Conservation (phyloP, 2,797 vertebrate genomes). For the Antennarius maculatus region DNA sequence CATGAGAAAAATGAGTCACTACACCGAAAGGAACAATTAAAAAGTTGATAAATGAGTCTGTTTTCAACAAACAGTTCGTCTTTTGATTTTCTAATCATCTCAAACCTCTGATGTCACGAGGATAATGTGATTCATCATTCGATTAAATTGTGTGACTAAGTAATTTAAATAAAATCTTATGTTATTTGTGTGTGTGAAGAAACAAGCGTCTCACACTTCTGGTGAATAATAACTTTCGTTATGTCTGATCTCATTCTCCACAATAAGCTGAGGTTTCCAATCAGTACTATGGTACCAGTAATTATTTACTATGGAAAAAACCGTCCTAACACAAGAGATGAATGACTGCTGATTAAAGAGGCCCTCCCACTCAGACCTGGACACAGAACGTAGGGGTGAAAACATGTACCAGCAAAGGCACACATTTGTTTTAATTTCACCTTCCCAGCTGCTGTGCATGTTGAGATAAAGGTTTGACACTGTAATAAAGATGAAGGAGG, state of each 20-base stretch:
- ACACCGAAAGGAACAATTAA: conserved; percentile 30
- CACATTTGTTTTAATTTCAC: conserved; percentile 33
- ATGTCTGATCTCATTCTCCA: conserved; percentile 31
- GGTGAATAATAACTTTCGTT: conserved; percentile 31
- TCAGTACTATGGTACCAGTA: conserved; percentile 43
- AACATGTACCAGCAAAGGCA: conserved; percentile 4
- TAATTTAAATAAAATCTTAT: conserved; percentile 10
- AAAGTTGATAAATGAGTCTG: conserved; percentile 41
- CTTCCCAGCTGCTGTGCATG: conserved; percentile 11
- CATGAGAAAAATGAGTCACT: conserved; percentile 55
- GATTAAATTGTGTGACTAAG: conserved; percentile 27
- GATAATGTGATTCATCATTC: background rate
- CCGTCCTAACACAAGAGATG: conserved; percentile 74
- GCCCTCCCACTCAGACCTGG: conserved; percentile 58
- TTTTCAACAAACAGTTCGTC: conserved; percentile 43
- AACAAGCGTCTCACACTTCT: conserved; percentile 4
- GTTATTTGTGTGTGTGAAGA: conserved; percentile 22
- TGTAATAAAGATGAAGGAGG: conserved; percentile 26
- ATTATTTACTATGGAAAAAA: conserved; percentile 58
- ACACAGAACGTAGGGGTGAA: conserved; percentile 10
- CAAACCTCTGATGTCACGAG: conserved; percentile 28
- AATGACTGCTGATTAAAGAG: conserved; percentile 70
- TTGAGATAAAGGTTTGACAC: conserved; percentile 29
- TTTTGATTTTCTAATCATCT: conserved; percentile 48
- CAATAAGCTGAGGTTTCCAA: conserved; percentile 65